These are phyloP conservation scores for Glaucopsyche alexis DNA, from an alignment of 2,888 invertebrate genomes.

Conservation along the genomic window DNA sequence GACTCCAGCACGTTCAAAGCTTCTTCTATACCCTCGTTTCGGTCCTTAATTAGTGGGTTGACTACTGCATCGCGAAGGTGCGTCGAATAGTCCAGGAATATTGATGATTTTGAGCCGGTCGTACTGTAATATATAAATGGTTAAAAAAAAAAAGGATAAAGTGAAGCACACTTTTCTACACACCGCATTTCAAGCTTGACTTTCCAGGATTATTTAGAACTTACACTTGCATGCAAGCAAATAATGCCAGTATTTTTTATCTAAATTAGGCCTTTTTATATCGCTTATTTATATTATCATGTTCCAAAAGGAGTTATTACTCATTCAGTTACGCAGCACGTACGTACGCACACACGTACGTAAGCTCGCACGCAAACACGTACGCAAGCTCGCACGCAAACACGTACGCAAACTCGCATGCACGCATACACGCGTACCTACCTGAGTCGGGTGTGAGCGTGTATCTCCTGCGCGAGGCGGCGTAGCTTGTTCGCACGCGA, in stretches of 20 bases:
- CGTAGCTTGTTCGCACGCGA: slow-evolving; percentile 90
- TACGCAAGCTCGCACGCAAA: not conserved
- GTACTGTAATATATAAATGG: slow-evolving; percentile 72
- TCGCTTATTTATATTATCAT: no score
- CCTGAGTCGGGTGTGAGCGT: slow-evolving; percentile 91
- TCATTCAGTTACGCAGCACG: no score
- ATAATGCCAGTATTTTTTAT: no score
- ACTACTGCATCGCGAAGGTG: slow-evolving; percentile 87
- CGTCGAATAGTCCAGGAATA: slow-evolving; percentile 93
- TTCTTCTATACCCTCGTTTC: slow-evolving; percentile 84
- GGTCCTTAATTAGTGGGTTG: slow-evolving; percentile 85
- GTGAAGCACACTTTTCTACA: no score
- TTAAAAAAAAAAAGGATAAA: no score
- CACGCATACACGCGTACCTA: slow-evolving; percentile 50
- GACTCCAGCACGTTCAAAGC: slow-evolving; percentile 87
- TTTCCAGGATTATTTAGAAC: no score
- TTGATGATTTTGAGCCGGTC: slow-evolving; percentile 88
- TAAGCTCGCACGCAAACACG: not conserved
- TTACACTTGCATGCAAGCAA: no score
- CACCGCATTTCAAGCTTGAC: no score
- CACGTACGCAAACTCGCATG: not conserved
- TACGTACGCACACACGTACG: not conserved
- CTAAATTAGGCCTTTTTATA: no score
- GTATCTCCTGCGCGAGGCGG: slow-evolving; percentile 90
- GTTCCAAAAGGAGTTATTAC: no score